Evolutionary conservation across 2,888 invertebrate species (phyloP), one percentile per base, ranked within the genome.

Genomic region (Hirtodrosophila duncani): DNA sequence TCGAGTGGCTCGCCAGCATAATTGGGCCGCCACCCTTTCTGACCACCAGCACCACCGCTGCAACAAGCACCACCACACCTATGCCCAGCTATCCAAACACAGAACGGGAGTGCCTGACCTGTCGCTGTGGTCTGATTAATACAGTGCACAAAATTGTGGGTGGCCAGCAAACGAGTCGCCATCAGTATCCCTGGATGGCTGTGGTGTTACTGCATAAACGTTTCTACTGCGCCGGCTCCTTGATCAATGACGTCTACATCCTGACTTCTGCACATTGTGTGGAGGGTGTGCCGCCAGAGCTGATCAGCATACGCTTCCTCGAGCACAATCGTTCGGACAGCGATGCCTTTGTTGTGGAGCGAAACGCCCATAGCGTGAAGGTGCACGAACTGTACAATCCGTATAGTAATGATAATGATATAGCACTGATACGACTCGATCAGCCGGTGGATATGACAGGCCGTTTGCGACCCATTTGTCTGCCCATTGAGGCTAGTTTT

Each of bases 251-350:
- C 75, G 86, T 89, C 46, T 93, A 93, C 75, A 88, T 94, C 21
- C 74, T 94, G 36, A 94, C 94, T 0, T 94, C 94, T 0, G 92
- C 92, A 0, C 94, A 94, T 84, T 94, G 94, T 79, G 90, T 80
- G 1, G 58, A 65, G 9, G 92, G 93, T 6, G 91, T 92, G 81
- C 88, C 88, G 1, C 83, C 82, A 24, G 88, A 88, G 18, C 79
- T 88, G n/a, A 89, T 93, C 38, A 85, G 88, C 0, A 89, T 92
- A 0, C 89, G 91, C 0, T 89, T 94, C 37, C 80, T 94, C 63
- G 94, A 93, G 69, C 94, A 94, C 83, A 91, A 93, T 77, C 88
- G 92, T 11, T 88, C 89, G 2, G 52, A 63, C 6, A 87, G 84
- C 18, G 63, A 63, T 16, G 49, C 70, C 2, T 33, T 59, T 1